Percentiles rank a stretch among this genome's conserved stretches.
Conservation (phyloP, 1,140 invertebrate genomes). For the Tyrophagus putrescentiae region DNA sequence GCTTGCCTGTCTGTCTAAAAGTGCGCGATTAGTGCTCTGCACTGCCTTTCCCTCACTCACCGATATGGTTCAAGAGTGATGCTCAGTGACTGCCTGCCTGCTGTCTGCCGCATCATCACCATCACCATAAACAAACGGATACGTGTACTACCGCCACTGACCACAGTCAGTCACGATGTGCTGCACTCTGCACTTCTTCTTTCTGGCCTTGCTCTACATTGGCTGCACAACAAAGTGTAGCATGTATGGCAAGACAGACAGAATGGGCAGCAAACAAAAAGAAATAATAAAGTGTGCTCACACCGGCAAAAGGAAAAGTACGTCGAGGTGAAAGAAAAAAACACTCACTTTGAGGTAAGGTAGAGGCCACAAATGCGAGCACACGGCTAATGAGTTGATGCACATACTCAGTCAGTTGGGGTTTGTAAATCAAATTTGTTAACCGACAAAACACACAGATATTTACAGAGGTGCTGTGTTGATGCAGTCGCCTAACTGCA, state of each 20-base stretch:
- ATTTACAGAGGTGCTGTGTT: no score
- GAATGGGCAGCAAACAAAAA: not conserved
- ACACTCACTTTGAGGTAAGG: no score
- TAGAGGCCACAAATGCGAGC: not conserved
- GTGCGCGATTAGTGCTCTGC: no score
- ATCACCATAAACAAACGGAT: not conserved
- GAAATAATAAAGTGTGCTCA: not conserved
- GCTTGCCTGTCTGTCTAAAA: no score
- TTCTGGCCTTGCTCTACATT: not conserved
- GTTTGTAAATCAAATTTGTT: no score
- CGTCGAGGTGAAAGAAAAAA: not conserved
- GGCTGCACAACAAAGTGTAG: not conserved
- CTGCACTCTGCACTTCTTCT: not conserved
- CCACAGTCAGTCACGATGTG: slow-evolving; percentile 5
- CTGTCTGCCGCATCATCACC: no score
- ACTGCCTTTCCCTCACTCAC: no score
- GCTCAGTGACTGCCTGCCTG: no score
- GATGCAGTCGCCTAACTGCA: no score
- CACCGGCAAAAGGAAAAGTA: not conserved
- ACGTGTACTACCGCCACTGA: not conserved
- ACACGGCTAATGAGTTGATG: not conserved
- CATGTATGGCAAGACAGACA: not conserved
- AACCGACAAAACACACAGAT: no score
- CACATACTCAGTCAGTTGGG: no score
- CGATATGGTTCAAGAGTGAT: no score